Percentiles rank a stretch among this genome's conserved stretches.
These are phyloP conservation scores for Pristionchus entomophagus DNA, from an alignment of 2,888 invertebrate genomes.

Conservation along the genomic window DNA sequence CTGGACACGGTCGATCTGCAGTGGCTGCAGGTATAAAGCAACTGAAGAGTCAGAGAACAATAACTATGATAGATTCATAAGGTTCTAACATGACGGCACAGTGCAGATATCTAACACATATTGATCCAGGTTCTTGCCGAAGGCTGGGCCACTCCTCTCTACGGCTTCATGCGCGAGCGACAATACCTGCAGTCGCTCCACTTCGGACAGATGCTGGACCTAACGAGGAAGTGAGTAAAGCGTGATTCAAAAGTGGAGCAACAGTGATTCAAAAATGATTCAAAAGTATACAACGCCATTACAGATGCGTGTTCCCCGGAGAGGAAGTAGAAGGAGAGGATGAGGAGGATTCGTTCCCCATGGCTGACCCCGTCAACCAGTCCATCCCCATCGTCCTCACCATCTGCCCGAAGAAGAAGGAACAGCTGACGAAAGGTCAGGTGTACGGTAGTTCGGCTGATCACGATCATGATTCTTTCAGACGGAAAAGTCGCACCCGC, in stretches of 20 bases:
- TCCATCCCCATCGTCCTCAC: conserved; percentile 78
- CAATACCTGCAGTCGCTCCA: conserved; percentile 88
- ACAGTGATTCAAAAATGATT: not conserved
- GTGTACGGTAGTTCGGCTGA: not conserved
- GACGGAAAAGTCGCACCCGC: conserved; percentile 47
- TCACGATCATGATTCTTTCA: not conserved
- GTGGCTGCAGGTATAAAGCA: conserved; percentile 85
- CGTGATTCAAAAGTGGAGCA: no score
- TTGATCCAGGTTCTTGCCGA: conserved; percentile 85
- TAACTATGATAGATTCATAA: not conserved
- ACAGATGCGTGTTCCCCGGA: conserved; percentile 52
- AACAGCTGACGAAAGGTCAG: conserved; percentile 35
- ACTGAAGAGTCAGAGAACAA: not conserved
- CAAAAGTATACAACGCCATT: not conserved
- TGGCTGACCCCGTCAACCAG: conserved; percentile 52
- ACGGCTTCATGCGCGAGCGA: conserved; percentile 96
- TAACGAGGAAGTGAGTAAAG: conserved; percentile 64
- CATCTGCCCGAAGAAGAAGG: conserved; percentile 83
- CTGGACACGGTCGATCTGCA: conserved; percentile 89
- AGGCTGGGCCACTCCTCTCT: conserved; percentile 97
- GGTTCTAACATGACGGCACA: no score
- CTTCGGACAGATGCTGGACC: conserved; percentile 87
- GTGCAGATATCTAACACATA: not conserved
- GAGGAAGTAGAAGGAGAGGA: conserved; percentile 45
- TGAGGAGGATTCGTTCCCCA: conserved; percentile 50